Conservation (phyloP, 30 jellyfish, hydroid and myxozoan species). For the Aurelia aurita region DNA sequence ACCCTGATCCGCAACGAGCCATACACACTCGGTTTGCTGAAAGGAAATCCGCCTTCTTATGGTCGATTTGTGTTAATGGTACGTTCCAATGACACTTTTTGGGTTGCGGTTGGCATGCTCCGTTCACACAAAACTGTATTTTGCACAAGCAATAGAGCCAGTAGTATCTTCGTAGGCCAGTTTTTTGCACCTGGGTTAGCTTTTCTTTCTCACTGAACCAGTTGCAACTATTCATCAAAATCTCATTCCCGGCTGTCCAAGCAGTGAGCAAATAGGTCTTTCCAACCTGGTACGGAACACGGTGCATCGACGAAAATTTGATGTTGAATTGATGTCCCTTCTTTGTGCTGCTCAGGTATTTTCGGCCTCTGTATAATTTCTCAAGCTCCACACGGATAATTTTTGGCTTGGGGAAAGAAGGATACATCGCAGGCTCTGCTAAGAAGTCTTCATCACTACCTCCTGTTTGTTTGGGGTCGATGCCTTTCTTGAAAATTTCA, state of each 20-base stretch:
- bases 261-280: constrained; percentile 61
- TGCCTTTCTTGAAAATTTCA: constrained; percentile 23
- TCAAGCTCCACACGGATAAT: constrained; percentile 46
- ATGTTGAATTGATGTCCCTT: constrained; percentile 53
- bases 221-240: constrained; percentile 44
- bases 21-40: constrained; percentile 64
- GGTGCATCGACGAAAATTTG: constrained; percentile 26
- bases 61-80: constrained; percentile 9
- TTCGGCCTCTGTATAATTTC: constrained; percentile 46
- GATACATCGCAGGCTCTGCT: constrained; percentile 27
- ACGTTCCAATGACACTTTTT: constrained; percentile 49
- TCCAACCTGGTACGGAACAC: constrained; percentile 34
- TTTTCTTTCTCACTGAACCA: constrained; percentile 61
- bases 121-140: constrained; percentile 35
- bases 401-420: constrained; percentile 10
- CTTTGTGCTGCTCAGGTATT: constrained; percentile 2
- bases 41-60: constrained; percentile 37
- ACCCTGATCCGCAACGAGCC: constrained; percentile 34
- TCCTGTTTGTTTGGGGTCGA: background rate
- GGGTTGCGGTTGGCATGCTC: constrained; percentile 6
- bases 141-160: constrained; percentile 71
- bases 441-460: constrained; percentile 4
- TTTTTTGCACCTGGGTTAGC: constrained; percentile 19
- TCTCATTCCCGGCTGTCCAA: constrained; percentile 27
- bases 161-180: constrained; percentile 63